These are phyloP conservation scores for Drosophila kurseongensis DNA, from an alignment of 1,140 invertebrate genomes.

Conservation along the genomic window DNA sequence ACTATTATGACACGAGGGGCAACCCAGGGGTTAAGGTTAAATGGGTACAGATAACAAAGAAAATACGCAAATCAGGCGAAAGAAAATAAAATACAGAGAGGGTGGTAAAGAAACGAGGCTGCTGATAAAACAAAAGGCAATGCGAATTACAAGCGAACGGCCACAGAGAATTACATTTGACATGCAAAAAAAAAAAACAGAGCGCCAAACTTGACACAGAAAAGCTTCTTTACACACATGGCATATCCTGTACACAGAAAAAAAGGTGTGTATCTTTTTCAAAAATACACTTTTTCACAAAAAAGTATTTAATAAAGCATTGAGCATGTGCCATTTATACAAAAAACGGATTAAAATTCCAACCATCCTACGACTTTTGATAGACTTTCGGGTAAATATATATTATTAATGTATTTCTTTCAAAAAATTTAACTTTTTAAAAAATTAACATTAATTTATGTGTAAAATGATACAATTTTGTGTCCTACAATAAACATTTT, in stretches of 20 bases:
- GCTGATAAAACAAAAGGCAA: slow-evolving; percentile 47
- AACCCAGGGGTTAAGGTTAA: slow-evolving; percentile 35
- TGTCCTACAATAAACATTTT: too few relatives aligned
- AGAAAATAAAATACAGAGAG: slow-evolving; percentile 14
- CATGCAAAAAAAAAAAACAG: slow-evolving; percentile 24
- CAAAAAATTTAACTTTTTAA: too few relatives aligned
- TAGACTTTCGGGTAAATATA: too few relatives aligned
- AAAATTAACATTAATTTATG: too few relatives aligned
- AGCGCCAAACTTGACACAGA: slow-evolving; percentile 60
- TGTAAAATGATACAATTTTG: too few relatives aligned
- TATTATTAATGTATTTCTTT: too few relatives aligned
- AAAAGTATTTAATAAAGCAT: too few relatives aligned
- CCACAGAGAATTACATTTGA: slow-evolving; percentile 30
- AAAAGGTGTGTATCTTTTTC: not conserved
- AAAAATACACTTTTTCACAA: too few relatives aligned
- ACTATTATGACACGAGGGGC: slow-evolving; percentile 6
- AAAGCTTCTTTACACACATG: slow-evolving; percentile 25
- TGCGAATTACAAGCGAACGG: slow-evolving; percentile 40
- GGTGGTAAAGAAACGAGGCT: not conserved
- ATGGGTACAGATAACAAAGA: slow-evolving; percentile 45
- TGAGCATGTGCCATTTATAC: too few relatives aligned
- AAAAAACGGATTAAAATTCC: too few relatives aligned
- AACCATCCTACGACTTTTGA: too few relatives aligned
- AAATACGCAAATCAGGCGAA: slow-evolving; percentile 36
- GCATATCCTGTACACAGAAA: not conserved